Evolutionary conservation across 2,797 vertebrate species (phyloP).

Genomic region (Taeniopygia guttata): DNA sequence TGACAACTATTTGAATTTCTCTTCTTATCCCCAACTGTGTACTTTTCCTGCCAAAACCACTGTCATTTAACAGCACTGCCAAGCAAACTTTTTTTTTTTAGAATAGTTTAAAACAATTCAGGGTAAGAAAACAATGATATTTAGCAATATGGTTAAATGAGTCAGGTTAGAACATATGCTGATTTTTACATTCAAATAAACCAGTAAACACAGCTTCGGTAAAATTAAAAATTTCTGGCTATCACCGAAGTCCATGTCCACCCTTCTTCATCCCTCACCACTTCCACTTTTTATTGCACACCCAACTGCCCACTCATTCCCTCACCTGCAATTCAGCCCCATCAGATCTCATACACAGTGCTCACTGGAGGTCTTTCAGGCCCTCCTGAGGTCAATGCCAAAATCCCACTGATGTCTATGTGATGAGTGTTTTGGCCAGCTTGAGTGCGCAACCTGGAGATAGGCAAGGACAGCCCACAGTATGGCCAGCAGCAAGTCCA

Average conservation of each 20-base stretch:
- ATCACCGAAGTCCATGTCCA: not conserved
- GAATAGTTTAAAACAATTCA: not conserved
- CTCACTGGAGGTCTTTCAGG: not conserved
- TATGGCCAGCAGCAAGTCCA: not conserved
- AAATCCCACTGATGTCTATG: not conserved
- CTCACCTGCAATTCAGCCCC: not conserved
- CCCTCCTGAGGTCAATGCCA: not conserved
- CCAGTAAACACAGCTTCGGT: not conserved
- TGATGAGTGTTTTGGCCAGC: not conserved
- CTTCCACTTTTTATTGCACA: not conserved
- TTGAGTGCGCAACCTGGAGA: not conserved
- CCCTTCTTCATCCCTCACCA: not conserved
- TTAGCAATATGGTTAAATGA: not conserved
- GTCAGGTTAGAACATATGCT: not conserved
- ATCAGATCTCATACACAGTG: not conserved
- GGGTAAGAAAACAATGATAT: not conserved
- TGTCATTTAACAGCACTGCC: not conserved
- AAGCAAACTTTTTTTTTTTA: not conserved
- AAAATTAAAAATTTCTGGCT: not conserved
- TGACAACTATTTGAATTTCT: not conserved
- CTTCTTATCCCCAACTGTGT: not conserved
- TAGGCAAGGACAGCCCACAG: not conserved
- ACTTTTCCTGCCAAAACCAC: not conserved
- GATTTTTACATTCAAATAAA: not conserved
- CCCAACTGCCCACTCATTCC: not conserved